Conservation (phyloP, 2,113 vertebrate species). For the Otocyon megalotis region DNA sequence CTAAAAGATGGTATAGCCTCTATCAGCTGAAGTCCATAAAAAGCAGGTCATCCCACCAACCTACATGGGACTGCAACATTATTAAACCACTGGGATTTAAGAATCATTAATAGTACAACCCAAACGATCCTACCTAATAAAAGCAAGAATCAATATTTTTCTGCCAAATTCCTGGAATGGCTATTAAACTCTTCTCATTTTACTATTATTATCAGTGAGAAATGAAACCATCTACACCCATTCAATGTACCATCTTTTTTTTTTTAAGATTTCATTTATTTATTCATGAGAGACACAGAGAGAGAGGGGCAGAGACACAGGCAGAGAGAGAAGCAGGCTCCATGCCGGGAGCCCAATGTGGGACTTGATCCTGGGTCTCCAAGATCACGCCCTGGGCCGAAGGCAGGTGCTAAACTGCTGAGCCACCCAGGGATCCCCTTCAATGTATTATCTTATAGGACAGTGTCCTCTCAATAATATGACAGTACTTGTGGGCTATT, state of each 20-base stretch:
- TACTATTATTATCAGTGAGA: slow-evolving; percentile 17
- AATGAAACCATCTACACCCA: neutral
- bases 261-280: no score
- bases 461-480: neutral
- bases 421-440: neutral
- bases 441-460: neutral
- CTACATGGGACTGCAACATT: neutral
- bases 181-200: slow-evolving; percentile 14
- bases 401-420: no score
- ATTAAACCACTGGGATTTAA: neutral
- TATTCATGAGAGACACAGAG: no score
- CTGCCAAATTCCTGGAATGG: neutral
- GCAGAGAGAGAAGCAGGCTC: no score
- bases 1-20: neutral
- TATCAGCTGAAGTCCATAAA: neutral
- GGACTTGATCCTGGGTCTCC: no score
- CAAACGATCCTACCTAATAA: neutral
- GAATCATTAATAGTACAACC: neutral
- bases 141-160: neutral
- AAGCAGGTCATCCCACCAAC: neutral
- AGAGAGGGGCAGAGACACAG: no score
- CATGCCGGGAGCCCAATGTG: no score
- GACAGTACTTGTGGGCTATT: neutral
- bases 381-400: no score
- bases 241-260: no score